Conservation (phyloP, 1,140 invertebrate genomes). For the Condylostylus longicornis region DNA sequence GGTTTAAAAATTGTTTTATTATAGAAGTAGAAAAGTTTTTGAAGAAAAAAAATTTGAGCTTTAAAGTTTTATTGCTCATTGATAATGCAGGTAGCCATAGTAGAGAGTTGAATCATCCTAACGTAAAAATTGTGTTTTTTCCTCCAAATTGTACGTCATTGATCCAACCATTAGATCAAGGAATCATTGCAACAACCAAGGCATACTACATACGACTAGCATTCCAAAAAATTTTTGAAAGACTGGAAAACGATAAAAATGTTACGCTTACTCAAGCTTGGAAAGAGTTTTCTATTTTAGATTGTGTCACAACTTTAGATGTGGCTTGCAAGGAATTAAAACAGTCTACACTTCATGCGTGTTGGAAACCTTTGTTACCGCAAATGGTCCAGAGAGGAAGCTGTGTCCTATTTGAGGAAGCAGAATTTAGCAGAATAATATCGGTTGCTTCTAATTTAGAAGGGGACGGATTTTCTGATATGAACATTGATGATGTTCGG, state of each 20-base stretch:
- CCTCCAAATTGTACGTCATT: conserved; percentile 28
- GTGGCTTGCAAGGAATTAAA: conserved; percentile 12
- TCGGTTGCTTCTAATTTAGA: background rate
- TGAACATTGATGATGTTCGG: background rate
- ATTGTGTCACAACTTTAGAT: conserved; percentile 12
- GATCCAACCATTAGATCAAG: conserved; percentile 33
- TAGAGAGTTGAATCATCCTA: conserved; percentile 16
- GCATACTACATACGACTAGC: conserved; percentile 11
- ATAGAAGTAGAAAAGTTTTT: conserved; percentile 24
- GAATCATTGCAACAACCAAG: conserved; percentile 26
- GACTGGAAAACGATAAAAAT: conserved; percentile 1
- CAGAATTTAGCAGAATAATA: conserved; percentile 10
- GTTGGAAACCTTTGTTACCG: conserved; percentile 13
- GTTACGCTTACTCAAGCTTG: conserved; percentile 9
- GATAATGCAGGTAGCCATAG: conserved; percentile 33
- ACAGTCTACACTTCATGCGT: conserved; percentile 12
- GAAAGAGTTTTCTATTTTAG: conserved; percentile 14
- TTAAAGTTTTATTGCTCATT: conserved; percentile 33
- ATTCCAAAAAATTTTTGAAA: conserved; percentile 12
- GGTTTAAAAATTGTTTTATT: conserved; percentile 22
- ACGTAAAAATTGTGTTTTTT: conserved; percentile 32
- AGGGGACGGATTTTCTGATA: background rate
- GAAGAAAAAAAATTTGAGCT: conserved; percentile 23
- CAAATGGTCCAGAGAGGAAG: conserved; percentile 9
- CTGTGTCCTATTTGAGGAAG: conserved; percentile 7